These are phyloP conservation scores for Lampropteryx suffumata DNA, from an alignment of 2,888 invertebrate species.

Conservation along the genomic window DNA sequence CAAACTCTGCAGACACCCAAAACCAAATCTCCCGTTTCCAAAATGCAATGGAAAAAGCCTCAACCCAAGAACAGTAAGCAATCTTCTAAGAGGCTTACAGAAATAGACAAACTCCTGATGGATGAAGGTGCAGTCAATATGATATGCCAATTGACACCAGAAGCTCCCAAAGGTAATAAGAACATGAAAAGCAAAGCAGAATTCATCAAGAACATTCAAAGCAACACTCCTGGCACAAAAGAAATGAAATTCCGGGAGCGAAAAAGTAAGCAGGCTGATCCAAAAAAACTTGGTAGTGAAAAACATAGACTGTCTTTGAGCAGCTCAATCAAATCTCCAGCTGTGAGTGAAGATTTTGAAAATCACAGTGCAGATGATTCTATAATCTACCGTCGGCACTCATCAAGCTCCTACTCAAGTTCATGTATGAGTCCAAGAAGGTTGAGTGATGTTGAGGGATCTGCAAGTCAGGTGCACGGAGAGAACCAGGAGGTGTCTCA, in stretches of 20 bases:
- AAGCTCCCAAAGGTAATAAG: constrained; percentile 74
- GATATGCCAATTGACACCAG: constrained; percentile 89
- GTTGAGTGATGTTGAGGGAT: constrained; percentile 76
- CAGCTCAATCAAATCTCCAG: constrained; percentile 76
- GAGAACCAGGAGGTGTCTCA: constrained; percentile 29
- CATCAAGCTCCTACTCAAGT: constrained; percentile 91
- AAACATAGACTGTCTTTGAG: constrained; percentile 67
- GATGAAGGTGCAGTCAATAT: constrained; percentile 95
- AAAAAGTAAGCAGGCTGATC: constrained; percentile 72
- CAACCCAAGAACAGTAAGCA: constrained; percentile 72
- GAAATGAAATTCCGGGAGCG: constrained; percentile 80
- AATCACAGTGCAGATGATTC: constrained; percentile 88
- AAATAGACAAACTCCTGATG: constrained; percentile 89
- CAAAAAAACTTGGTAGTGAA: constrained; percentile 59
- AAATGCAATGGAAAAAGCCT: constrained; percentile 75
- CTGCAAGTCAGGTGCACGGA: constrained; percentile 23
- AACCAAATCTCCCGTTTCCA: constrained; percentile 64
- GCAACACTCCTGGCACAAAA: constrained; percentile 68
- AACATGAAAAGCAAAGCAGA: constrained; percentile 82
- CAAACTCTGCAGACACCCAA: constrained; percentile 46
- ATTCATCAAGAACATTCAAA: constrained; percentile 84
- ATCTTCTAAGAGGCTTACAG: constrained; percentile 82
- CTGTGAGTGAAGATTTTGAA: constrained; percentile 84
- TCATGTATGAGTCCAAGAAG: constrained; percentile 85
- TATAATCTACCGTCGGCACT: constrained; percentile 91